These are phyloP conservation scores for Parazoanthus atlanticus DNA, from an alignment of 92 coral and sea anemone genomes.

Conservation along the genomic window DNA sequence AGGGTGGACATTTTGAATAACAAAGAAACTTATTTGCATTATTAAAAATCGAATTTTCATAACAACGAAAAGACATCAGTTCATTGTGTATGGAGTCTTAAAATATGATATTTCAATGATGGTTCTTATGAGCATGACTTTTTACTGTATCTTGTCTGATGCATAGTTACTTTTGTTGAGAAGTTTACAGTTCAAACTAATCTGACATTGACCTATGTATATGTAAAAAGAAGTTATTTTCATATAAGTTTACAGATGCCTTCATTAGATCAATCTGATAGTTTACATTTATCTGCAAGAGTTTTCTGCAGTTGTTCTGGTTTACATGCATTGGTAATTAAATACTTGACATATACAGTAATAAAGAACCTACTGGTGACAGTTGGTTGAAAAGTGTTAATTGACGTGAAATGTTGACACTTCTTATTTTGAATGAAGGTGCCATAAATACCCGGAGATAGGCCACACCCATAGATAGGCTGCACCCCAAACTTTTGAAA, in stretches of 20 bases:
- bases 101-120: conserved; percentile 18
- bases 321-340: conserved; percentile 18
- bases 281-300: conserved; percentile 1
- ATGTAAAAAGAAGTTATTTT: neutral
- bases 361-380: conserved; percentile 7
- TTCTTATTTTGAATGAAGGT: conserved; percentile 7
- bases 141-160: conserved; percentile 12
- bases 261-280: neutral
- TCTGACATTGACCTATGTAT: conserved; percentile 13
- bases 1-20: conserved; percentile 21
- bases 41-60: conserved; percentile 6
- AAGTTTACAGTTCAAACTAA: neutral
- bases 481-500: neutral
- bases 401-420: neutral
- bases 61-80: conserved; percentile 6
- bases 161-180: conserved; percentile 15
- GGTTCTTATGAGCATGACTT: conserved; percentile 23
- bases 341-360: conserved; percentile 1
- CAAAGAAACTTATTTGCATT: conserved; percentile 5
- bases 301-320: conserved; percentile 23
- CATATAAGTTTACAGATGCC: conserved; percentile 12
- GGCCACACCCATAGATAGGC: conserved; percentile 13
- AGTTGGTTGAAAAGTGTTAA: conserved; percentile 11
- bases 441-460: neutral
- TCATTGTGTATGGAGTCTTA: conserved; percentile 5